These are phyloP conservation scores for Stomatorhinus walkeri DNA, from an alignment of 2,797 vertebrate genomes.

Conservation along the genomic window DNA sequence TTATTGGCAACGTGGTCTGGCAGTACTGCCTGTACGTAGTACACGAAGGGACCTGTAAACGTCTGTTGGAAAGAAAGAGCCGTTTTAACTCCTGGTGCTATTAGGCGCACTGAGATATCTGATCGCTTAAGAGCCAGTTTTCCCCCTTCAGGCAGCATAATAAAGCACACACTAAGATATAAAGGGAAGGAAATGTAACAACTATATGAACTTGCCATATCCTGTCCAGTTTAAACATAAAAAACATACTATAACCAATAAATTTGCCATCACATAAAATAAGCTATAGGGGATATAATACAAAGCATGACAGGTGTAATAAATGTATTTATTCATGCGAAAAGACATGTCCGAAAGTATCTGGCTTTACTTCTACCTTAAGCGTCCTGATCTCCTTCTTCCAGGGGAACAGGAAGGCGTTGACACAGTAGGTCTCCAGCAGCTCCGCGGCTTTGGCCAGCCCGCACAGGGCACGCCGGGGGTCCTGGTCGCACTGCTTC, in stretches of 20 bases:
- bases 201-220: background rate
- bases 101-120: background rate
- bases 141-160: background rate
- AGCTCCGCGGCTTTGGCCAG: conserved; percentile 57
- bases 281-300: background rate
- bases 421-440: conserved; percentile 69
- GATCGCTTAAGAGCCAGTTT: background rate
- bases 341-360: background rate
- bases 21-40: conserved; percentile 64
- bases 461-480: conserved; percentile 32
- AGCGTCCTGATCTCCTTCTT: conserved; percentile 70
- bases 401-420: conserved; percentile 72
- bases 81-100: background rate
- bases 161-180: background rate
- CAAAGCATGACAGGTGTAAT: background rate
- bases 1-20: conserved; percentile 49
- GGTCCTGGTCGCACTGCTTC: background rate
- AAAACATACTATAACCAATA: background rate
- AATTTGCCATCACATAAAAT: background rate
- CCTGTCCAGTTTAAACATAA: background rate
- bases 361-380: conserved; percentile 56
- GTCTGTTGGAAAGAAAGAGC: conserved; percentile 57
- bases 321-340: background rate
- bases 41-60: conserved; percentile 75
- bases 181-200: background rate